Base-by-base conservation (phyloP, 2,888 invertebrate genomes). In the Bombylius major region DNA sequence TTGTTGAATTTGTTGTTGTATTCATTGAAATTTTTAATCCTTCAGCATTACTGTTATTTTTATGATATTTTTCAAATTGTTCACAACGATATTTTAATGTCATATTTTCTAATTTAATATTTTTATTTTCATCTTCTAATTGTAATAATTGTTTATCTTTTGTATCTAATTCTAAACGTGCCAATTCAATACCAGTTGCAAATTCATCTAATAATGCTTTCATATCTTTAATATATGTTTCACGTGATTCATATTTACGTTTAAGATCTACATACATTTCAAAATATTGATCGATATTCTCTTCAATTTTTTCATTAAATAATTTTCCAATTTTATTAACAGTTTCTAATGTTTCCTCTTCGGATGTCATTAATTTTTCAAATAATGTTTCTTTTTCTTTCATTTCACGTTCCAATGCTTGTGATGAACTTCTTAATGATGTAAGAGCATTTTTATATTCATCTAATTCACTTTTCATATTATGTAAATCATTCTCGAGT, bases 301-400 rank as follows among this genome's bases (percentile, higher is more conserved):
- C 67, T 56, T 73, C 71, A 59, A 74, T 69, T 56, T 70, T 70
- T 64, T 70, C 70, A 68, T 75, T 73, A 67, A 75, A 75, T 63
- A 72, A 69, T 67, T 70, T 70, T 61, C 72, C 72, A 69, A 75
- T 73, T 66, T 75, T 71, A 67, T 71, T 71, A 64, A 75, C 72
- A 66, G 72, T 73, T 60, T 70, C 70, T 63, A 73, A 60, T 50
- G 73, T 74, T 62, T 73, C 74, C 60, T 71, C 69, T 58, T 75
- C 75, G 55, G 73, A 71, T 56, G 68, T 67, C 56, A 72, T 67
- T 60, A 74, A 65, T 62, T 71, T 70, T 61, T 69, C 70, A 61
- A 70, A 69, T 65, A 72, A 66, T 42, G 64, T 65, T 63, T 75
- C 73, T 67, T 74, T 72, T 63, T 71, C 66, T 57, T 67, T 68